Evolutionary conservation across 2,113 vertebrate genomes (phyloP), one percentile per base, ranked within the genome.

Genomic region (Thunnus maccoyii): DNA sequence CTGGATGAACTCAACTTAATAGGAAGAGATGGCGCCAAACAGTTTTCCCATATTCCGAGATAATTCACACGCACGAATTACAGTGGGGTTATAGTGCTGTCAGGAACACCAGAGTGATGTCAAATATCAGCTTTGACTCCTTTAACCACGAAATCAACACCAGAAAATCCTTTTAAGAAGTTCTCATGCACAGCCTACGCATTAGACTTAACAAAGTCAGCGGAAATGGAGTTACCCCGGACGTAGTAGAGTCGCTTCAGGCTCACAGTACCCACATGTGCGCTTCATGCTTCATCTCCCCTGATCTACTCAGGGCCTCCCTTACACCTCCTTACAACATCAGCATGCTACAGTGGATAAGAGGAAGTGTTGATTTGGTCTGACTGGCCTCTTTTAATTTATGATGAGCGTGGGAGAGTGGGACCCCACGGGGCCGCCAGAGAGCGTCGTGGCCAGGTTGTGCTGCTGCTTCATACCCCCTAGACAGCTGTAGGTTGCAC

Each of bases 371-470:
- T 92, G 93, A 92, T 89, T 27, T 78, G 46, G 63, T 78, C 73
- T 18, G 63, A 89, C 84, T 79, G 78, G 84, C 75, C 81, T 87
- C 72, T 91, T 22, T 92, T 88, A 89, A 90, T 92, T 92, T 88
- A 77, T 90, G 85, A 91, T 87, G 87, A 89, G 84, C 74, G 83
- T 91, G 88, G 85, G 87, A 89, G 87, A 80, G 77, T 17, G 47
- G 62, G 77, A 85, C 73, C 84, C 82, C 55, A 63, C 20, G 5
- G 87, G 84, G 62, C 76, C 41, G 25, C 20, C 47, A 8, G 71
- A 84, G 82, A 80, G 87, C 80, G 79, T 83, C 52, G 70, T 86
- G 89, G 83, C 69, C 85, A 84, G 86, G 80, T 87, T 83, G 86
- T 36, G 27, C 80, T 78, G 61, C 86, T 32, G 44, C 80, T 54